A percentile compares a stretch with the other conserved stretches of the same genome.
These are phyloP conservation scores for Hemitrygon akajei DNA, from an alignment of 2,797 vertebrate genomes.

Conservation along the genomic window DNA sequence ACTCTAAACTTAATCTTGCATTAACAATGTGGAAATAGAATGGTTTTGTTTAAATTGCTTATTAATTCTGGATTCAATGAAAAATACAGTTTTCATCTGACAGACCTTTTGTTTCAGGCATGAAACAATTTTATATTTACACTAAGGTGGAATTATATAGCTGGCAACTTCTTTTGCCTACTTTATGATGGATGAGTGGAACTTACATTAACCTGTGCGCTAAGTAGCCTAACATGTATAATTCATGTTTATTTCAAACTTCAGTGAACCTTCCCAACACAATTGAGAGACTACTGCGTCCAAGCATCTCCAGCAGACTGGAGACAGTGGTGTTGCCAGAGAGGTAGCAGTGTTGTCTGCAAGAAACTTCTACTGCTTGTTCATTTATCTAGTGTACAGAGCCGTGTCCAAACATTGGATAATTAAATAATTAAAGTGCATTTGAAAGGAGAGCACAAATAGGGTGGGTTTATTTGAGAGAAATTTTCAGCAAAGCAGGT, in stretches of 20 bases:
- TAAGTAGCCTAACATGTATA: neutral
- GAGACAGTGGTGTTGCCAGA: neutral
- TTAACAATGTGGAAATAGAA: neutral
- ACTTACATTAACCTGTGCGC: neutral
- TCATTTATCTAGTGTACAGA: constrained; percentile 12
- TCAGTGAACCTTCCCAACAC: constrained; percentile 7
- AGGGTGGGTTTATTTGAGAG: neutral
- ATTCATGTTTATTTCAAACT: constrained; percentile 27
- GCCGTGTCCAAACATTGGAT: neutral
- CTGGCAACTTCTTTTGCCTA: neutral
- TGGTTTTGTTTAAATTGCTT: neutral
- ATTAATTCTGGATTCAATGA: constrained; percentile 16
- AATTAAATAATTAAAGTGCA: neutral
- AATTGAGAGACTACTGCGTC: neutral
- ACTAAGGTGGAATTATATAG: neutral
- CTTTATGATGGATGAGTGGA: neutral
- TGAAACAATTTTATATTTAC: constrained; percentile 10
- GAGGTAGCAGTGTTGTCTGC: neutral
- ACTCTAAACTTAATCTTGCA: neutral
- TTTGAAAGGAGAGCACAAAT: neutral
- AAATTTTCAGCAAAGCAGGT: neutral
- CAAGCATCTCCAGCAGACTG: neutral
- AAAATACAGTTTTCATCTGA: neutral
- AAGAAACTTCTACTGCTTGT: neutral
- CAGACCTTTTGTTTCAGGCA: neutral